These are phyloP conservation scores for Trypoxylon attenuatum DNA, from an alignment of 2,888 invertebrate species.

Conservation along the genomic window DNA sequence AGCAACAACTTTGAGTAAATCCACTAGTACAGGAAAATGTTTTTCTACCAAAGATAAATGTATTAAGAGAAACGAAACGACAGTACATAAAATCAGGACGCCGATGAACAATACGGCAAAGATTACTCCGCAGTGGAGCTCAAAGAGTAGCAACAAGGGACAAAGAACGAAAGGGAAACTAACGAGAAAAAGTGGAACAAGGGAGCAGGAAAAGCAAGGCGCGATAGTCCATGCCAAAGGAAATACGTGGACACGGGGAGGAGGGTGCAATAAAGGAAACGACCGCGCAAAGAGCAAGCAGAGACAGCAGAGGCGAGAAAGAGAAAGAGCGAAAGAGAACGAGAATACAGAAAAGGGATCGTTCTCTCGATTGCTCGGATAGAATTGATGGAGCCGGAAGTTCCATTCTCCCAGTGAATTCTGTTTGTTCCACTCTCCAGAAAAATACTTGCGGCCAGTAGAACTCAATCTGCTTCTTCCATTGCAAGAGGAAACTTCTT, in stretches of 20 bases:
- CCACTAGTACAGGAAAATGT: too few relatives aligned
- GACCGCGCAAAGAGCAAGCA: too few relatives aligned
- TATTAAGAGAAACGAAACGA: too few relatives aligned
- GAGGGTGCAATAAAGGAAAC: not conserved
- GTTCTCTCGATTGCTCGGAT: conserved; percentile 18
- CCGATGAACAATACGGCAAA: too few relatives aligned
- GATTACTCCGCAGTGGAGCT: too few relatives aligned
- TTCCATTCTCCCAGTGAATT: conserved; percentile 14
- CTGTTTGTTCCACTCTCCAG: conserved; percentile 7
- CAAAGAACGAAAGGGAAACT: not conserved
- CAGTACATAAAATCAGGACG: too few relatives aligned
- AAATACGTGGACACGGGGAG: not conserved
- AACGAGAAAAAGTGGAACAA: not conserved
- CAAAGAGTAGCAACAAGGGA: not conserved
- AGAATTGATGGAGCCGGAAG: conserved; percentile 25
- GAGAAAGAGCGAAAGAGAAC: not conserved
- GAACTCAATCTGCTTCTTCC: too few relatives aligned
- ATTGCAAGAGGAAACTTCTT: too few relatives aligned
- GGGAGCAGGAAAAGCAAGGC: not conserved
- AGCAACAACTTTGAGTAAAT: too few relatives aligned
- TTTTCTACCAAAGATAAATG: too few relatives aligned
- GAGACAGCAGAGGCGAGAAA: too few relatives aligned
- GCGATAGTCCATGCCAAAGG: not conserved
- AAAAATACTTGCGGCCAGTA: too few relatives aligned
- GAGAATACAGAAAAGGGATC: not conserved